Evolutionary conservation across 2,797 vertebrate species (phyloP).

Genomic region (Oryzias sinensis): DNA sequence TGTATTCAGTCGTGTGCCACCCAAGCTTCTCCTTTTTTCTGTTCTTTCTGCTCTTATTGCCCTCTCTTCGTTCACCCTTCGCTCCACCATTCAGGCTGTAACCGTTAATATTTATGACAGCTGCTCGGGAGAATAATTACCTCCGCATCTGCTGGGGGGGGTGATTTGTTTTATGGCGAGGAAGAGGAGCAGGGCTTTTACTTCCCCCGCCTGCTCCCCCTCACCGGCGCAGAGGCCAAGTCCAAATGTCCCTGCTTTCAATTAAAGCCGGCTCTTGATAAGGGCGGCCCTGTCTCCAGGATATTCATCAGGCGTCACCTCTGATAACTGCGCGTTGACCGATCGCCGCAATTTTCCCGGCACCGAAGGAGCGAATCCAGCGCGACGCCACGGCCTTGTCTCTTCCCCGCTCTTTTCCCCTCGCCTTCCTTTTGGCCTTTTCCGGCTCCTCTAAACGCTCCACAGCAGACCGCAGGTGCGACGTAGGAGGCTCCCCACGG

Average conservation of each 20-base stretch:
- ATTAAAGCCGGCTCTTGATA: constrained; percentile 75
- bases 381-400: constrained; percentile 34
- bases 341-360: constrained; percentile 62
- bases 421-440: constrained; percentile 11
- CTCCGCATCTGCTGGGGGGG: constrained; percentile 74
- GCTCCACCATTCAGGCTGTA: constrained; percentile 33
- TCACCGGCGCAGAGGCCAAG: constrained; percentile 48
- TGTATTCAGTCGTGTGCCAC: constrained; percentile 17
- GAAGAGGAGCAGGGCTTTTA: constrained; percentile 44
- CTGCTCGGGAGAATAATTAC: constrained; percentile 77
- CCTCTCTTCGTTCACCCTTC: constrained; percentile 13
- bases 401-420: constrained; percentile 9
- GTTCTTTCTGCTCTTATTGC: constrained; percentile 12
- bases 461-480: constrained; percentile 19
- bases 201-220: constrained; percentile 25
- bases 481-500: constrained; percentile 30
- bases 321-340: constrained; percentile 65
- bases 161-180: constrained; percentile 74
- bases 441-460: constrained; percentile 13
- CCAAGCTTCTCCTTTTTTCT: constrained; percentile 27
- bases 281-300: constrained; percentile 66
- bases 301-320: constrained; percentile 70
- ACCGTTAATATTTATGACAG: constrained; percentile 76
- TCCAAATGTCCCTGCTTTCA: constrained; percentile 76
- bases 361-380: constrained; percentile 34